Conservation (phyloP, 2,797 vertebrate species). For the Arctocebus calabarensis region DNA sequence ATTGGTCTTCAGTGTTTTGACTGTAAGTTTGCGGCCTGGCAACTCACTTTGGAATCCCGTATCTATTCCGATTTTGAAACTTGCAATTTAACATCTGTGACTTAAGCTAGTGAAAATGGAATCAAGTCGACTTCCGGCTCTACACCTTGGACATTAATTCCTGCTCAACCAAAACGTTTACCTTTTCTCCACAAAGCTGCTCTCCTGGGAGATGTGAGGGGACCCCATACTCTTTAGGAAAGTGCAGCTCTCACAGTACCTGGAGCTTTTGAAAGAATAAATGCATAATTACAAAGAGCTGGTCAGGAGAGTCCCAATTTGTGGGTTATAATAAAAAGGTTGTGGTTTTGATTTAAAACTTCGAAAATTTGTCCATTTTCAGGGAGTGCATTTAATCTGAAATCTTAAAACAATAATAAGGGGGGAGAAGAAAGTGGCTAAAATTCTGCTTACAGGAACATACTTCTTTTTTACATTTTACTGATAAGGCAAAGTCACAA, state of each 20-base stretch:
- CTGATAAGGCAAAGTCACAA: constrained; percentile 27
- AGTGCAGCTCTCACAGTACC: not conserved
- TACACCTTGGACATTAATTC: not conserved
- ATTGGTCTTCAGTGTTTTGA: not conserved
- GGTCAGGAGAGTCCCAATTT: constrained; percentile 25
- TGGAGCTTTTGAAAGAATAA: constrained; percentile 64
- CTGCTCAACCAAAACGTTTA: constrained; percentile 50
- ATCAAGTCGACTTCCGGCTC: not conserved
- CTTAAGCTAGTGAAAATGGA: not conserved
- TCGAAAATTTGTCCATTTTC: not conserved
- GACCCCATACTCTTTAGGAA: constrained; percentile 58
- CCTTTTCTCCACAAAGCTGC: constrained; percentile 29
- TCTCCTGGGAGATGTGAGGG: constrained; percentile 55
- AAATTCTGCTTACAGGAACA: constrained; percentile 26
- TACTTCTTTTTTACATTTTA: not conserved
- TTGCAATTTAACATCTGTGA: not conserved
- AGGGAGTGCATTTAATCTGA: not conserved
- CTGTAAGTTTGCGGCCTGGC: not conserved
- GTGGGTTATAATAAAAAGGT: constrained; percentile 46
- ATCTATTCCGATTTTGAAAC: constrained; percentile 18
- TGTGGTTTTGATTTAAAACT: constrained; percentile 53
- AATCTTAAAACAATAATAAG: constrained; percentile 36
- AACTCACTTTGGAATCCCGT: not conserved
- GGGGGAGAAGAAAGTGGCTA: not conserved
- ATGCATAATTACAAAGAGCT: constrained; percentile 64